Percentiles rank a stretch among this genome's conserved stretches.
Conservation (phyloP, 2,888 invertebrate genomes). For the Cybosia mesomella region DNA sequence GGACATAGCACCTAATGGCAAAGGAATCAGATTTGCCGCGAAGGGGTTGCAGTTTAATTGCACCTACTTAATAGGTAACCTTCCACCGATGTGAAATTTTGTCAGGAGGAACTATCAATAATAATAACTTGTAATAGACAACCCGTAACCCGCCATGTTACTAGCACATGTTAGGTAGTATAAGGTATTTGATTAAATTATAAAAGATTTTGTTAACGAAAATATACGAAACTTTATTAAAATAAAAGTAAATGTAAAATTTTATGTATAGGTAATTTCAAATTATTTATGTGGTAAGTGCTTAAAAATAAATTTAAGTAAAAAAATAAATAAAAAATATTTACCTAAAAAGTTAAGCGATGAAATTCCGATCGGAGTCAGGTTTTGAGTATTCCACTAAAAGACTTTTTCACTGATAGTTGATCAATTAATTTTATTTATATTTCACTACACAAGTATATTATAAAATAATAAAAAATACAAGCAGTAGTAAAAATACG, state of each 20-base stretch:
- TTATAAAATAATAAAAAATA: constrained; percentile 11
- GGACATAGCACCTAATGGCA: neutral
- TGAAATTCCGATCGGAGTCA: constrained; percentile 36
- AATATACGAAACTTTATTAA: too few relatives aligned
- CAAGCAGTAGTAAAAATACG: constrained; percentile 11
- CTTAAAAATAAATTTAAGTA: too few relatives aligned
- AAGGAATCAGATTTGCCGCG: neutral
- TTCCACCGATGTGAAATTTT: neutral
- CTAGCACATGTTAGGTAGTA: too few relatives aligned
- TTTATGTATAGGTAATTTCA: neutral
- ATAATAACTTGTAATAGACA: too few relatives aligned
- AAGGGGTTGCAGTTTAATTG: neutral
- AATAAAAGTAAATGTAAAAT: too few relatives aligned
- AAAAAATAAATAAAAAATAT: constrained; percentile 8
- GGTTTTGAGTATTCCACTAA: constrained; percentile 26
- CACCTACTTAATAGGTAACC: neutral
- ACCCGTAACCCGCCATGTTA: neutral
- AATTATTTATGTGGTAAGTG: neutral
- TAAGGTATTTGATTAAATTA: neutral
- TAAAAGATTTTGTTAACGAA: neutral
- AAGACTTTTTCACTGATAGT: constrained; percentile 32
- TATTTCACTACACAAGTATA: constrained; percentile 42
- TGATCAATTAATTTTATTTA: constrained; percentile 20
- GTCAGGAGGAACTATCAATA: neutral
- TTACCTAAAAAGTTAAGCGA: constrained; percentile 27